Base-by-base conservation (phyloP, 2,113 vertebrate genomes). In the Siphamia tubifer region DNA sequence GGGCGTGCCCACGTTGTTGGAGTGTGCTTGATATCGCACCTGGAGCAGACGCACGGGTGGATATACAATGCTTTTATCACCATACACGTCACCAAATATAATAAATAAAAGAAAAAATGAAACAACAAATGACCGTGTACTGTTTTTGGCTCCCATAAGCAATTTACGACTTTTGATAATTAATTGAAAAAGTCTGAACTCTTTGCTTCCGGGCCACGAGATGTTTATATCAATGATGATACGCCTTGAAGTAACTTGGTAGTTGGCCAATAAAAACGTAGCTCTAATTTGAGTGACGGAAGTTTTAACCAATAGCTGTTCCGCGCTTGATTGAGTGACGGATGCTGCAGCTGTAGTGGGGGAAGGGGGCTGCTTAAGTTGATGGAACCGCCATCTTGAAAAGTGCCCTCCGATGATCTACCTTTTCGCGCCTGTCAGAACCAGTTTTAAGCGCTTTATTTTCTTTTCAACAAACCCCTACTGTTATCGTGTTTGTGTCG, bases 301-400 rank as follows among this genome's bases (percentile, higher is more conserved):
- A 7, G 16, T 8, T 0, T 16, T 4, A 74, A 23, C 93, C 93
- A 92, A 93, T 93, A 6, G 73, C 0, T 3, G 42, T 12, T 1
- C 32, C 6, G 54, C 13, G 2, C 13, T 7, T 0, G 39, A 65
- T 81, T 89, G 90, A 92, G 51, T 74, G 90, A 83, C 90, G 83
- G 8, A 8, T 55, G 8, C 35, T 61, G 78, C 68, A 74, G 67
- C 68, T 83, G 68, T 60, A 54, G 86, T 92, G 91, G 93, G 91
- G 91, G 92, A 90, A 89, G 91, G 92, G n/a, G 90, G 84, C 81
- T 28, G 87, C 55, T 81, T 81, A 89, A 92, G 89, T 90, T 92
- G 90, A 90, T 77, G 82, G 83, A 78, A 84, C 89, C 91, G 91
- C 92, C 93, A 94, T 94, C 92, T 93, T 94, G 93, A 81, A 93